Conservation (phyloP, 2,797 vertebrate species). For the Coracias cyanogaster region DNA sequence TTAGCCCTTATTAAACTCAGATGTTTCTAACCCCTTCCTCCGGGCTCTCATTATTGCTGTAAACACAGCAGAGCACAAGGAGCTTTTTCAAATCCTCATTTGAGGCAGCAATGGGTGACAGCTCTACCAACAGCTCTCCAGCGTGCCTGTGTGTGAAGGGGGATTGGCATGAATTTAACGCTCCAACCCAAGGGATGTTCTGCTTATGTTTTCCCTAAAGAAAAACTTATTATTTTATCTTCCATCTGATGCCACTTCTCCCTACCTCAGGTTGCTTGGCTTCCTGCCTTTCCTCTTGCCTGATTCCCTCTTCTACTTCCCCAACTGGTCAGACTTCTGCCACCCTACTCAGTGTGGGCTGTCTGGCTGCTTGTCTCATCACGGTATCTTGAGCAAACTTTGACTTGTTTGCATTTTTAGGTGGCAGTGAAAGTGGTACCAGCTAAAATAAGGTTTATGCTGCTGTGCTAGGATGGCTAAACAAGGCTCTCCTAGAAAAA, state of each 20-base stretch:
- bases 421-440: background rate
- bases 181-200: background rate
- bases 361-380: background rate
- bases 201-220: constrained; percentile 9
- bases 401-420: background rate
- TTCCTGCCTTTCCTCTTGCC: constrained; percentile 28
- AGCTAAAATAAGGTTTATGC: background rate
- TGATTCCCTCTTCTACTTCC: background rate
- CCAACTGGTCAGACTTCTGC: background rate
- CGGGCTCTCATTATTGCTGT: constrained; percentile 61
- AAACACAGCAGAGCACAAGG: constrained; percentile 51
- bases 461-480: background rate
- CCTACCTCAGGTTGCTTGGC: background rate
- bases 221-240: background rate
- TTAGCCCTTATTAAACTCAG: constrained; percentile 72
- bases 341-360: background rate
- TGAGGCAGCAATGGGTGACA: constrained; percentile 48
- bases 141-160: background rate
- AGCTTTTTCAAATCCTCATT: constrained; percentile 16
- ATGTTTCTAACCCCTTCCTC: constrained; percentile 68
- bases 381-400: background rate
- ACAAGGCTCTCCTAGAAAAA: background rate
- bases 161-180: background rate
- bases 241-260: background rate
- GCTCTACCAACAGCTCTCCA: background rate